Conservation (phyloP, 2,888 invertebrate species). For the Philaethria dido region DNA sequence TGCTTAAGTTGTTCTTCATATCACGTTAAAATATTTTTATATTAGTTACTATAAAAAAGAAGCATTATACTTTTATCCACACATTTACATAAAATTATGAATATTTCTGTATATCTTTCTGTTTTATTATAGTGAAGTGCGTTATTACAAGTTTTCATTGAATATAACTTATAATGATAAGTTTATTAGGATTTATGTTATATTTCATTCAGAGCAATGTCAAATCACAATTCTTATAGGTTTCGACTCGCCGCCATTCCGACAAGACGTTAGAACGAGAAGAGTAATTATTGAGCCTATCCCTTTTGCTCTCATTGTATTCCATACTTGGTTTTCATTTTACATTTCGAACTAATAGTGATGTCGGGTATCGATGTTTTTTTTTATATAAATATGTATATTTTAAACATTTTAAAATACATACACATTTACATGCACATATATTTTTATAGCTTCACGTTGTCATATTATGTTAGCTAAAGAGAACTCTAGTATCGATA, state of each 20-base stretch:
- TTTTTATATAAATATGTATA: too few relatives aligned
- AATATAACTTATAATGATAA: not conserved
- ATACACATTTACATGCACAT: too few relatives aligned
- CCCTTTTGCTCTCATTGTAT: conserved; percentile 74
- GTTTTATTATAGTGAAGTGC: too few relatives aligned
- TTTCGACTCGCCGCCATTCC: conserved; percentile 61
- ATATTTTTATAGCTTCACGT: too few relatives aligned
- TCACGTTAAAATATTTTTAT: not conserved
- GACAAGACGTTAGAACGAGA: conserved; percentile 62
- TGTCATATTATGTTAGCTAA: too few relatives aligned
- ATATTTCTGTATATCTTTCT: too few relatives aligned
- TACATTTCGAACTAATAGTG: conserved; percentile 70
- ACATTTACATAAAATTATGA: too few relatives aligned
- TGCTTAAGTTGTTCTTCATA: not conserved
- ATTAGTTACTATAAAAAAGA: not conserved
- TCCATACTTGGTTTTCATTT: conserved; percentile 81
- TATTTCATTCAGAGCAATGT: not conserved
- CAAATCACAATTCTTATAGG: conserved; percentile 32
- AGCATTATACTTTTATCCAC: not conserved
- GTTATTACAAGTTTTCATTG: not conserved
- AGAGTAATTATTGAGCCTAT: conserved; percentile 42
- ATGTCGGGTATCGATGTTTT: conserved; percentile 43
- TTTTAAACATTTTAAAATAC: too few relatives aligned
- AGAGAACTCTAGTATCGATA: too few relatives aligned
- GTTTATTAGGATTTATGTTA: not conserved